Conservation (phyloP, 2,113 vertebrate species). For the Sterna hirundo region DNA sequence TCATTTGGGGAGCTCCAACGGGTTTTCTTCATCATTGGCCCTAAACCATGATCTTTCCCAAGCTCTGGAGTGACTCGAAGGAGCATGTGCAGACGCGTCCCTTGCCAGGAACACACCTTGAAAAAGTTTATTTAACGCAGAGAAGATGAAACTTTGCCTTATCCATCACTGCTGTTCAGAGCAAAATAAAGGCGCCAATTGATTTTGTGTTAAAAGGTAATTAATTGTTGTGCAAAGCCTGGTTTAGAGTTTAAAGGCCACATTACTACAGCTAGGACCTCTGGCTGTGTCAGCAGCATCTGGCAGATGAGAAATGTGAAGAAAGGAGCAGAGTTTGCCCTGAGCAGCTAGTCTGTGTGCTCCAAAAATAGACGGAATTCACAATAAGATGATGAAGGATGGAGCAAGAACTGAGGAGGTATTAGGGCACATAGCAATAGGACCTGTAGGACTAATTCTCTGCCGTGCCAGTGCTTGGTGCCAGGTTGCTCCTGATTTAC, state of each 20-base stretch:
- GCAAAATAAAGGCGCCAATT: not conserved
- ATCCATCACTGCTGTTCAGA: conserved; percentile 25
- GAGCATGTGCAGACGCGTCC: not conserved
- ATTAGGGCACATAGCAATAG: not conserved
- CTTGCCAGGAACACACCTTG: not conserved
- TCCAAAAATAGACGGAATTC: not conserved
- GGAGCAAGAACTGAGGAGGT: not conserved
- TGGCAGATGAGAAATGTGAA: conserved; percentile 9
- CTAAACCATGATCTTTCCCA: not conserved
- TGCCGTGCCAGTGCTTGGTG: not conserved
- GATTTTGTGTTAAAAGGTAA: conserved; percentile 60
- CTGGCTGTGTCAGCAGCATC: conserved; percentile 12
- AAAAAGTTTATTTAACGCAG: not conserved
- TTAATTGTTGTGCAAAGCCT: conserved; percentile 34
- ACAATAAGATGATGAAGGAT: not conserved
- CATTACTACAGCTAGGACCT: not conserved
- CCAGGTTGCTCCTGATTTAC: not conserved
- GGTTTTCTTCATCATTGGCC: not conserved
- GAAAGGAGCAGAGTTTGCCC: not conserved
- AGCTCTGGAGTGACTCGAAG: not conserved
- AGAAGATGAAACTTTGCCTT: not conserved
- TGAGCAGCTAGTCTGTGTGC: not conserved
- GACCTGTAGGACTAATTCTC: not conserved
- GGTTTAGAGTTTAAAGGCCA: conserved; percentile 24
- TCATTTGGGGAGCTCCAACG: not conserved